Evolutionary conservation across 2,888 invertebrate genomes (phyloP).

Genomic region (Scelioninae gen. 1): DNA sequence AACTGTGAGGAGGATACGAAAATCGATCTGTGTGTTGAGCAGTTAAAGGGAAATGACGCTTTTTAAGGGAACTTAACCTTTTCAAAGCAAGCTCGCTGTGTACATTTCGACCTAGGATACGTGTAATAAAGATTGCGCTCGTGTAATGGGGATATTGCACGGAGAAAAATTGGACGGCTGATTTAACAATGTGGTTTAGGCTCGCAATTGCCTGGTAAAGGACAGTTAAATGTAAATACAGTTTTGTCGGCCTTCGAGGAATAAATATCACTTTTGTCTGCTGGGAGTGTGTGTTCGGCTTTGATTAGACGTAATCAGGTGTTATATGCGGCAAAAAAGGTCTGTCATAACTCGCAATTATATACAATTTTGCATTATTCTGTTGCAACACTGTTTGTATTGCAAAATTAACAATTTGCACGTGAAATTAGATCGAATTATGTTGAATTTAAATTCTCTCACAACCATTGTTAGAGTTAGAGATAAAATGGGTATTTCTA

Average conservation of each 20-base stretch:
- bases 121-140: slow-evolving; percentile 49
- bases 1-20: slow-evolving; percentile 15
- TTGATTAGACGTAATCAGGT: slow-evolving; percentile 12
- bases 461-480: too few relatives aligned
- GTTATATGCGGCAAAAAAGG: neutral
- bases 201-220: slow-evolving; percentile 15
- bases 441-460: too few relatives aligned
- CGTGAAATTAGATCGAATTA: too few relatives aligned
- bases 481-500: too few relatives aligned
- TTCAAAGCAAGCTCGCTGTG: slow-evolving; percentile 20
- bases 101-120: slow-evolving; percentile 17
- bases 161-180: slow-evolving; percentile 22
- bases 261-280: slow-evolving; percentile 17
- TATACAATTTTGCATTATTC: neutral
- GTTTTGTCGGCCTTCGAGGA: neutral
- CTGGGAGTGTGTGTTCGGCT: neutral
- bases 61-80: slow-evolving; percentile 58
- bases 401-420: too few relatives aligned
- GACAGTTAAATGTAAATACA: slow-evolving; percentile 33
- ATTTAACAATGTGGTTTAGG: slow-evolving; percentile 29
- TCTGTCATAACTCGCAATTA: neutral
- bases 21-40: slow-evolving; percentile 26
- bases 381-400: neutral
- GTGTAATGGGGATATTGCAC: slow-evolving; percentile 42
- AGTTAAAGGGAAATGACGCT: slow-evolving; percentile 25